Percentiles rank a stretch among this genome's conserved stretches.
Evolutionary conservation across 1,140 invertebrate genomes (phyloP).

Genomic region (Dendrolimus kikuchii): DNA sequence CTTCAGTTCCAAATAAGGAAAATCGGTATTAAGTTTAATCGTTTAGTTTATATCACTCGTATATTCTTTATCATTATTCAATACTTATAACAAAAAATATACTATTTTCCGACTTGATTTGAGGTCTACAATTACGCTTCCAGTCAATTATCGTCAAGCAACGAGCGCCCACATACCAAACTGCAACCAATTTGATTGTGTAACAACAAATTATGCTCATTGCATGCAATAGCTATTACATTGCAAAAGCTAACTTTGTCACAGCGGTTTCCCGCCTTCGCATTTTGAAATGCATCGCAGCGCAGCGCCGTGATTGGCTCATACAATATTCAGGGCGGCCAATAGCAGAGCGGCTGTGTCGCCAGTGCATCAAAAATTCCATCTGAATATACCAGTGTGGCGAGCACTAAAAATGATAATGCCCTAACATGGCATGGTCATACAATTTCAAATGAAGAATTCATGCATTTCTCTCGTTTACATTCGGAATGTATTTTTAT

Average conservation of each 20-base stretch:
- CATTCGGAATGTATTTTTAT: constrained; percentile 62
- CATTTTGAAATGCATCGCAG: constrained; percentile 66
- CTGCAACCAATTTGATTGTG: constrained; percentile 30
- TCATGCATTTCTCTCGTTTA: constrained; percentile 60
- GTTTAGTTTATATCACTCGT: too few species aligned
- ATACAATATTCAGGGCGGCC: constrained; percentile 68
- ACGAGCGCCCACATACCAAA: constrained; percentile 12
- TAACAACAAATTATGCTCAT: constrained; percentile 39
- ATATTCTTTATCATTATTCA: too few species aligned
- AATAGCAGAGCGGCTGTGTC: constrained; percentile 62
- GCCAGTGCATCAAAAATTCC: constrained; percentile 71
- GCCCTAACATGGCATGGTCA: constrained; percentile 55
- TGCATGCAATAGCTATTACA: constrained; percentile 32
- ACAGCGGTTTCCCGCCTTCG: constrained; percentile 55
- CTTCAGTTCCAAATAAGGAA: too few species aligned
- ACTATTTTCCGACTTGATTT: too few species aligned
- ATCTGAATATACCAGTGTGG: constrained; percentile 69
- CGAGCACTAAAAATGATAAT: constrained; percentile 71
- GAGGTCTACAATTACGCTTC: not conserved
- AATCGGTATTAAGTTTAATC: too few species aligned
- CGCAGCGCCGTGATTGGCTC: constrained; percentile 64
- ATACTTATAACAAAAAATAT: too few species aligned
- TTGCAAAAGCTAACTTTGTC: constrained; percentile 50
- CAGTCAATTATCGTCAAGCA: constrained; percentile 1
- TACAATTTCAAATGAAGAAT: constrained; percentile 69